Base-by-base conservation (phyloP, 1,140 invertebrate genomes). In the Nomia melanderi region DNA sequence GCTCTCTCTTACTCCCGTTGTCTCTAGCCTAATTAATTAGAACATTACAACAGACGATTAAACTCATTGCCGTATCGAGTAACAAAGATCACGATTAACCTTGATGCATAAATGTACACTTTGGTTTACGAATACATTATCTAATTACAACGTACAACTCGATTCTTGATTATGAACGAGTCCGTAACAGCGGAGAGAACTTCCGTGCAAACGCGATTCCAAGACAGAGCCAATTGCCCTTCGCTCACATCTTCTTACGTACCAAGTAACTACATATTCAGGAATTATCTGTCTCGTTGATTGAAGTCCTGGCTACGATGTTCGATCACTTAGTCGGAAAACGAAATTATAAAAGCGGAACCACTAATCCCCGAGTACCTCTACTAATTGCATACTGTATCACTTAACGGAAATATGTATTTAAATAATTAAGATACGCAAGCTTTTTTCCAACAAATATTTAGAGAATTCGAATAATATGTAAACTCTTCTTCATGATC, bases 91-190 rank as follows among this genome's bases (percentile, higher is more conserved):
- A 62, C 59, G 33, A 62, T 39, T 62, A 36, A 62, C n/a, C 33
- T 62, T 62, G 33, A 62, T 62, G 59, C 25, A 62, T 62, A 62
- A 62, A 62, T 36, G 31, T 62, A 62, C 59, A 62, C 59, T 62
- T 62, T 62, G 59, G 59, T 62, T 62, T 62, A 62, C 59, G 59
- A 62, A 62, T 62, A 62, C 59, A 62, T 59, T 59, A 62, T 62
- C 59, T 62, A 62, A 62, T 62, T 39, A 62, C 59, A 62, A 44
- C 33, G 59, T n/a, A 62, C n/a, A n/a, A 14, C 29, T 36, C 33
- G 59, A 62, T 62, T 39, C 23, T 23, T 14, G 11, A 8, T 7
- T 36, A n/a, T 6, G 57, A 4, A 60, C 57, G 31, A 39, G 29
- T 20, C 7, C 56, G 14, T 57, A 57, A 50, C 7, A 39, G n/a